These are phyloP conservation scores for Cisticola juncidis DNA, from an alignment of 2,113 vertebrate species.

Conservation along the genomic window DNA sequence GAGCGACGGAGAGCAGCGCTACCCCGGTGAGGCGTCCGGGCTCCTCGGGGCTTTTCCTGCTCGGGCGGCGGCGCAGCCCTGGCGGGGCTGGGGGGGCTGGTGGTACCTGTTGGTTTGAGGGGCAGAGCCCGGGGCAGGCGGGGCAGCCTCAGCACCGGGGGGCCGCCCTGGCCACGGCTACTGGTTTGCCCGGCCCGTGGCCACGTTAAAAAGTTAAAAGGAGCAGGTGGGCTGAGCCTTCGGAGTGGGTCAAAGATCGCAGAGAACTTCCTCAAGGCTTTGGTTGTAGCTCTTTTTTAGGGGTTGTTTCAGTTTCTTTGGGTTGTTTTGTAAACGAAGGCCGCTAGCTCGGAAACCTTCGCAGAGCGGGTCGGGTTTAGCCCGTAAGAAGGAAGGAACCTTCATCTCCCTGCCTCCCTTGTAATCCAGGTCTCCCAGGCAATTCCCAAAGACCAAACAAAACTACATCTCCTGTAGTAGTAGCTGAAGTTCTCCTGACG, in stretches of 20 bases:
- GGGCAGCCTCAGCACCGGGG: background rate
- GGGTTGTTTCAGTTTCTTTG: background rate
- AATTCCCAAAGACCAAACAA: background rate
- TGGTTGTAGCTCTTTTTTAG: too few species aligned
- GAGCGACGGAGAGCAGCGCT: constrained; percentile 15
- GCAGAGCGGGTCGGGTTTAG: background rate
- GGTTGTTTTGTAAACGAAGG: background rate
- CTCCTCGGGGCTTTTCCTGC: background rate
- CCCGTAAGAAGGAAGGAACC: background rate
- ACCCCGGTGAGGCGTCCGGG: constrained; percentile 25
- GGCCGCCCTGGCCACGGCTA: background rate
- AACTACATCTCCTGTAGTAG: fast-evolving
- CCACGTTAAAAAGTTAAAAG: background rate
- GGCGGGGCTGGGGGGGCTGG: background rate
- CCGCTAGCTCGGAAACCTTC: background rate
- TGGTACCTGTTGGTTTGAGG: background rate
- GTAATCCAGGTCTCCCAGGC: background rate
- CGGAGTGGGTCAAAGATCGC: background rate
- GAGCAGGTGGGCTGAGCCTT: background rate
- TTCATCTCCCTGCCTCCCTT: background rate
- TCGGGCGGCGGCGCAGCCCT: background rate
- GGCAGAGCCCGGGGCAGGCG: background rate
- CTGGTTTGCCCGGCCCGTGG: too few species aligned
- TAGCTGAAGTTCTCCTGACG: background rate
- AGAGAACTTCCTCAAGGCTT: background rate